Conservation (phyloP, 2,113 vertebrate genomes). For the Chaetodon auriga region DNA sequence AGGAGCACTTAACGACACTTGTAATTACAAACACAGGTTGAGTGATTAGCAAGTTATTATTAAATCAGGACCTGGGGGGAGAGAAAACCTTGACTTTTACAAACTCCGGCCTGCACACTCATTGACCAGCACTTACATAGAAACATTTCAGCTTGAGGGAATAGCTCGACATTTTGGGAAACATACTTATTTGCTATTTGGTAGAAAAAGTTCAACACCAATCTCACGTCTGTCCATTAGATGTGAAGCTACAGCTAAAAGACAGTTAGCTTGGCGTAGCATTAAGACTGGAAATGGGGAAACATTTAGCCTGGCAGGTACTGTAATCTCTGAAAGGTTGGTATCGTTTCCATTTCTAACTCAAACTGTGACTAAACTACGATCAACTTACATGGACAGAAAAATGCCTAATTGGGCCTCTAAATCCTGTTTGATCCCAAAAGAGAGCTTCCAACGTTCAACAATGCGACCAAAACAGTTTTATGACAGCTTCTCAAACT, state of each 20-base stretch:
- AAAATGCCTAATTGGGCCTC: background rate
- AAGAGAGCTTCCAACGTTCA: background rate
- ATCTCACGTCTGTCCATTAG: too few species aligned
- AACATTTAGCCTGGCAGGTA: background rate
- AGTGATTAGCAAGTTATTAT: conserved; percentile 72
- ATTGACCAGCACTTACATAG: background rate
- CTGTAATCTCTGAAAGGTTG: background rate
- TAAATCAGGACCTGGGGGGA: conserved; percentile 53
- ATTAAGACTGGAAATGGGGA: too few species aligned
- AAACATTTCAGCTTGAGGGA: background rate
- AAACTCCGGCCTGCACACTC: background rate
- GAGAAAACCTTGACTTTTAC: conserved; percentile 24
- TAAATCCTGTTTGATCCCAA: background rate
- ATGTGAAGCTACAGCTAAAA: too few species aligned
- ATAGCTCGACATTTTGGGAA: background rate
- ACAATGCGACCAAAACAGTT: background rate
- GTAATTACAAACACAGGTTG: conserved; percentile 67
- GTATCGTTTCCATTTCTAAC: background rate
- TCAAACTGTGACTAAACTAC: background rate
- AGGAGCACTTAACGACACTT: conserved; percentile 52
- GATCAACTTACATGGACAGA: background rate
- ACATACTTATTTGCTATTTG: too few species aligned
- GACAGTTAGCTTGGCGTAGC: too few species aligned
- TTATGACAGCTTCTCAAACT: background rate
- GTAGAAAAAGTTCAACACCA: too few species aligned